These are phyloP conservation scores for Rhingia rostrata DNA, from an alignment of 2,888 invertebrate species.

Conservation along the genomic window DNA sequence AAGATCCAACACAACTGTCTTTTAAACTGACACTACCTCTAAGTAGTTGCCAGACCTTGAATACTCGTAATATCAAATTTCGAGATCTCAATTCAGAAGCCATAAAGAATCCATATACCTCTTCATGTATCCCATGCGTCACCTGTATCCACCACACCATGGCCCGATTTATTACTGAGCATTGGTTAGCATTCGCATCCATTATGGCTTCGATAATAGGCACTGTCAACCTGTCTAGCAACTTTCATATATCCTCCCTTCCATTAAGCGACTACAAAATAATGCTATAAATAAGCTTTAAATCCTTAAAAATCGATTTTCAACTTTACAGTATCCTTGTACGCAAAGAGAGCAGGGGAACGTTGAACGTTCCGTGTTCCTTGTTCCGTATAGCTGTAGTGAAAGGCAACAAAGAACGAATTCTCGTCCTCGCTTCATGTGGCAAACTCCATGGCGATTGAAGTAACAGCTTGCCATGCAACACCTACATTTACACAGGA, in stretches of 20 bases:
- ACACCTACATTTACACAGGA: background rate
- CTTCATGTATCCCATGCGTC: background rate
- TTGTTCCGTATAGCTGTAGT: background rate
- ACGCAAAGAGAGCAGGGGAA: background rate
- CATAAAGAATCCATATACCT: too few relatives aligned
- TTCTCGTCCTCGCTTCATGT: background rate
- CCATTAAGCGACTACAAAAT: slow-evolving; percentile 13
- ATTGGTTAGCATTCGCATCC: slow-evolving; percentile 8
- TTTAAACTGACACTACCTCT: too few relatives aligned
- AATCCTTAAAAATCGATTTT: slow-evolving; percentile 54
- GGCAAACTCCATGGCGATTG: background rate
- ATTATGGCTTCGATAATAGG: slow-evolving; percentile 33
- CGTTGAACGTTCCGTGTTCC: background rate
- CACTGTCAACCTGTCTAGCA: slow-evolving; percentile 38
- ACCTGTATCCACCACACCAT: background rate
- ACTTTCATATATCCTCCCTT: slow-evolving; percentile 19
- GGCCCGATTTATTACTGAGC: slow-evolving; percentile 3
- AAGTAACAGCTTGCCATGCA: slow-evolving; percentile 40
- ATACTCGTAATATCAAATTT: too few relatives aligned
- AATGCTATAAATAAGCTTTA: slow-evolving; percentile 22
- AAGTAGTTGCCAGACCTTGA: too few relatives aligned
- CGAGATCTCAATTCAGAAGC: too few relatives aligned
- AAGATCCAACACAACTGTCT: too few relatives aligned
- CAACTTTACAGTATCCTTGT: slow-evolving; percentile 3
- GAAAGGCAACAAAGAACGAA: slow-evolving; percentile 5